These are phyloP conservation scores for Acholoe squamosa DNA, from an alignment of 2,888 invertebrate species.

Conservation along the genomic window DNA sequence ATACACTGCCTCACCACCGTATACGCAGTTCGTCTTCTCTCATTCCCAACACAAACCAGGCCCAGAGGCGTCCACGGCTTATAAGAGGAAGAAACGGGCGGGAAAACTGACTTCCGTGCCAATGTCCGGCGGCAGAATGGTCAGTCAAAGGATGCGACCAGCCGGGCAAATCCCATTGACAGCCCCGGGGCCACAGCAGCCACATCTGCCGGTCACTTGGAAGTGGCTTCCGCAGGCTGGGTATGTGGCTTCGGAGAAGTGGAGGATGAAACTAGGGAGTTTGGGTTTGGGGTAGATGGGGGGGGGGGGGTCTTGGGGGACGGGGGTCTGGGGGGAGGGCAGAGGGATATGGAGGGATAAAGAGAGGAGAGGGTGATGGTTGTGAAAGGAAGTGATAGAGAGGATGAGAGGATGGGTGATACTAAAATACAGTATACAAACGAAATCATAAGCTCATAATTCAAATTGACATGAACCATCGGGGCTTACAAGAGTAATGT, in stretches of 20 bases:
- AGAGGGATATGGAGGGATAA: too few relatives aligned
- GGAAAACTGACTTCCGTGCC: conserved; percentile 8
- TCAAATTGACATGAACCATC: too few relatives aligned
- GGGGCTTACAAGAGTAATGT: too few relatives aligned
- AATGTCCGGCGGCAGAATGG: conserved; percentile 7
- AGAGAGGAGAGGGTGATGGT: too few relatives aligned
- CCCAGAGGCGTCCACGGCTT: neutral
- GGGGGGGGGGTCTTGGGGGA: too few relatives aligned
- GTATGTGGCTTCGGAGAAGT: neutral
- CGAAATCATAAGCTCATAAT: too few relatives aligned
- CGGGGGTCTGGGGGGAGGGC: too few relatives aligned
- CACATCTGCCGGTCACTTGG: neutral
- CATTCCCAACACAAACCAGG: neutral
- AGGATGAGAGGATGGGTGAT: too few relatives aligned
- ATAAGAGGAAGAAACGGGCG: neutral
- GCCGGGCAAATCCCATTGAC: conserved; percentile 27
- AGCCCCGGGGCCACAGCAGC: neutral
- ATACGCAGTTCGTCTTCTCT: neutral
- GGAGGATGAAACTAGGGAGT: neutral
- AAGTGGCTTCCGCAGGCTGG: neutral
- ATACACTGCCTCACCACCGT: too few relatives aligned
- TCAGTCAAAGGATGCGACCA: neutral
- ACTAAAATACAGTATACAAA: too few relatives aligned
- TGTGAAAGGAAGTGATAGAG: too few relatives aligned
- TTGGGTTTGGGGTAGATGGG: too few relatives aligned